Percentiles rank a stretch among this genome's conserved stretches.
These are phyloP conservation scores for Drosophila meridionalis DNA, from an alignment of 2,888 invertebrate species.

Conservation along the genomic window DNA sequence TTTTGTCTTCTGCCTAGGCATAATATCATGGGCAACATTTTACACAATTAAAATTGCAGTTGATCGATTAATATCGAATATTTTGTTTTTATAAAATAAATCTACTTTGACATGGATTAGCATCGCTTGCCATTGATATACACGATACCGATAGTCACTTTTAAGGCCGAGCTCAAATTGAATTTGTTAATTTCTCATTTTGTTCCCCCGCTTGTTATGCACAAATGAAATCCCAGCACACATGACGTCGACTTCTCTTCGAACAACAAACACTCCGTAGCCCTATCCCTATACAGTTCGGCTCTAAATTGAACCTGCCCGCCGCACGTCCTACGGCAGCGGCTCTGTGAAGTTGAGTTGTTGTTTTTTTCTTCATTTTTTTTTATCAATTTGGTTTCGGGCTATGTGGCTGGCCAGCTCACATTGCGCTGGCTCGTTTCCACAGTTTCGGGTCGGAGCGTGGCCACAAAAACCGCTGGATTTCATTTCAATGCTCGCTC, in stretches of 20 bases:
- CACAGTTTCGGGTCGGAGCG: slow-evolving; percentile 30
- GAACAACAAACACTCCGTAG: neutral
- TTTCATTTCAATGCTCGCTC: slow-evolving; percentile 10
- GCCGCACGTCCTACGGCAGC: neutral
- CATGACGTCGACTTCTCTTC: slow-evolving; percentile 9
- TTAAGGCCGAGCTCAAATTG: neutral
- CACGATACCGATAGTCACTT: neutral
- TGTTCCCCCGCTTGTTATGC: neutral
- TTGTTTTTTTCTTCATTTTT: slow-evolving; percentile 1
- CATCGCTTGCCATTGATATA: neutral
- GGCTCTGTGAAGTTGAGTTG: slow-evolving; percentile 5
- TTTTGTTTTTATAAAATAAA: too few species aligned
- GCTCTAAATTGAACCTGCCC: neutral
- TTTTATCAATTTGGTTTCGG: slow-evolving; percentile 54
- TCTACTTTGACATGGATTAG: too few species aligned
- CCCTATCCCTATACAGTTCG: neutral
- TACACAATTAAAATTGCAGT: neutral
- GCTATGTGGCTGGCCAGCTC: slow-evolving; percentile 31
- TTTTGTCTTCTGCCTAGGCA: neutral
- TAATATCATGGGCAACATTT: neutral
- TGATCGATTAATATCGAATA: neutral
- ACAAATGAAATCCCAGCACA: slow-evolving; percentile 14
- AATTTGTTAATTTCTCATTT: neutral
- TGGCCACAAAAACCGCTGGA: slow-evolving; percentile 57
- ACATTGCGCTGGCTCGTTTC: slow-evolving; percentile 15